Base-by-base conservation (phyloP, 2,113 vertebrate species). In the Pollachius pollachius region DNA sequence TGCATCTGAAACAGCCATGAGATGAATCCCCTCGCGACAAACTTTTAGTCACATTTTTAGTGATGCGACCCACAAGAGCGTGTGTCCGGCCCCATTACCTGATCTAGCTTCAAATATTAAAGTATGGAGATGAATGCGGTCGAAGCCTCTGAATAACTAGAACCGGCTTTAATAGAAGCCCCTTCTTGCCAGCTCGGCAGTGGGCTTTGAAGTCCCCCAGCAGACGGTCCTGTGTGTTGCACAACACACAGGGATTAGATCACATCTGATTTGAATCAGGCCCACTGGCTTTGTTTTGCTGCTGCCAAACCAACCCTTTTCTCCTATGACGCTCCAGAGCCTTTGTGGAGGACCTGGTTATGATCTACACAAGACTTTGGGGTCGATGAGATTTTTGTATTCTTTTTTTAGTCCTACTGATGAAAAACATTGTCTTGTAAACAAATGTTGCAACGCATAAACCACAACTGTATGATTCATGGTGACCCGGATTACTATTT, bases 181-280 rank as follows among this genome's bases (percentile, higher is more conserved):
- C 80, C 11, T 67, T 70, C 3, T 67, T 18, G 59, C 62, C 6
- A 71, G 23, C 12, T 37, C 16, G 30, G 16, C 16, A 23, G 16
- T 54, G 17, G 11, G 61, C 48, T 78, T 67, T 61, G 57, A 65
- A 74, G 25, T 41, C 30, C 63, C n/a, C 58, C 30, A 34, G 9
- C 58, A 27, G 60, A 62, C 67, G 52, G 70, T 74, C 67, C 62
- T 17, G 19, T 75, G 25, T 66, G 52, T 74, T 81, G 37, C 9
- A 9, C 62, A 79, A 84, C 65, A 74, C 76, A 21, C 52, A 69
- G 52, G 66, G 65, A 74, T 80, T 76, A 65, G 23, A 82, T 78
- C 15, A 67, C 64, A 77, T 74, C 4, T 64, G 61, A 78, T 79
- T 80, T 17, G 34, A 79, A 78, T 79, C 15, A 57, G 11, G 57